A percentile compares a stretch with the other conserved stretches of the same genome.
Conservation (phyloP, 2,113 vertebrate genomes). For the Corapipo altera region DNA sequence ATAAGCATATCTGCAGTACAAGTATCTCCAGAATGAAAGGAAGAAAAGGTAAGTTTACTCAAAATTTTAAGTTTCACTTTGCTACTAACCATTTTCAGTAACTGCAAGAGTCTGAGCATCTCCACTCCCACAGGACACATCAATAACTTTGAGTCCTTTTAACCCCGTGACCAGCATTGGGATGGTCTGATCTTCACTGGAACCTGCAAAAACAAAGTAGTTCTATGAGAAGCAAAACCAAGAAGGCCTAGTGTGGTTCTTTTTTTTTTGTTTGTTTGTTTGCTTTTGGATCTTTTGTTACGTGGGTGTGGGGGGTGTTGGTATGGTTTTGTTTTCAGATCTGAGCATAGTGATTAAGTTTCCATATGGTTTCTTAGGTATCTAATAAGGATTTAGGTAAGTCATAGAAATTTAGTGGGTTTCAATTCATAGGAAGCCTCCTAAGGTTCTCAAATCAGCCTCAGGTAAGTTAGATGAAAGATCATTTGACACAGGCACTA, state of each 20-base stretch:
- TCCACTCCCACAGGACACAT: slow-evolving; percentile 94
- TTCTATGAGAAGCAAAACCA: not conserved
- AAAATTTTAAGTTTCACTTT: not conserved
- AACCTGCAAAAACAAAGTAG: slow-evolving; percentile 78
- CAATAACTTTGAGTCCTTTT: slow-evolving; percentile 93
- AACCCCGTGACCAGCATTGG: slow-evolving; percentile 92
- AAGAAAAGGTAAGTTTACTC: not conserved
- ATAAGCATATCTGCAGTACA: not conserved
- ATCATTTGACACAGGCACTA: not conserved
- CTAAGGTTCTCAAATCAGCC: not conserved
- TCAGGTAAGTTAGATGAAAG: not conserved
- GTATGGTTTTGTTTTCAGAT: not conserved
- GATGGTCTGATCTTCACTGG: slow-evolving; percentile 96
- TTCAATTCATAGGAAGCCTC: not conserved
- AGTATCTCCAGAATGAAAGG: not conserved
- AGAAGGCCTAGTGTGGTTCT: not conserved
- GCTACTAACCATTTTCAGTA: slow-evolving; percentile 89
- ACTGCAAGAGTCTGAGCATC: slow-evolving; percentile 96
- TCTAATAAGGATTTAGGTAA: not conserved
- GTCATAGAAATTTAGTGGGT: not conserved
- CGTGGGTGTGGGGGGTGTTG: accelerated
- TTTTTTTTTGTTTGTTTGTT: not conserved
- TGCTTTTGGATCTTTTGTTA: not conserved
- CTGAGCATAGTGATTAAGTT: not conserved
- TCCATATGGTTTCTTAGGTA: not conserved